These are phyloP conservation scores for Rhagonycha fulva DNA, from an alignment of 2,888 invertebrate species.

Conservation along the genomic window DNA sequence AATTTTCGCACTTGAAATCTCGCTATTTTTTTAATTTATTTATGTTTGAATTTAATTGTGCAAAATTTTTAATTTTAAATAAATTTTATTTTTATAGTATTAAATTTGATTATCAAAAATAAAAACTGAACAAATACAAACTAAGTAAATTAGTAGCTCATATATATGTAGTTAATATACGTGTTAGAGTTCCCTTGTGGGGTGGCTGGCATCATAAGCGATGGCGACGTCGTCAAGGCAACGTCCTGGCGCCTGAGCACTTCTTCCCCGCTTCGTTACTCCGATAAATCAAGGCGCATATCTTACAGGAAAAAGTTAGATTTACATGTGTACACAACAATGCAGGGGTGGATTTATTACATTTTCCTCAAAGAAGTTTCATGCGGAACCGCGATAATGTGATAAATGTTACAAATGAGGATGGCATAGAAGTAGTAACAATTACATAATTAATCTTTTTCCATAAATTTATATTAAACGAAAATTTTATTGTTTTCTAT, in stretches of 20 bases:
- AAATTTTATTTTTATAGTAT: neutral
- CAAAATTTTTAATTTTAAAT: neutral
- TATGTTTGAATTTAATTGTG: neutral
- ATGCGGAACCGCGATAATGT: neutral
- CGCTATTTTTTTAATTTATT: neutral
- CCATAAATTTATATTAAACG: neutral
- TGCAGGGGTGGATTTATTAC: conserved; percentile 27
- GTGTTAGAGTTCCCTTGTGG: conserved; percentile 39
- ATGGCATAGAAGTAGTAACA: neutral
- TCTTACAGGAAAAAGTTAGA: conserved; percentile 41
- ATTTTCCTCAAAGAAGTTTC: conserved; percentile 3
- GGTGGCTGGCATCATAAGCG: conserved; percentile 46
- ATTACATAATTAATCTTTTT: neutral
- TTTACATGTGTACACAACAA: conserved; percentile 41
- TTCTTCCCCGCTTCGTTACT: conserved; percentile 44
- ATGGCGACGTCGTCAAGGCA: conserved; percentile 54
- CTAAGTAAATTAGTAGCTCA: conserved; percentile 29
- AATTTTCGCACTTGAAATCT: neutral
- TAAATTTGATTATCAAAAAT: neutral
- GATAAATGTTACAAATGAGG: neutral
- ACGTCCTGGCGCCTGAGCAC: conserved; percentile 48
- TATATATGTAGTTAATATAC: conserved; percentile 32
- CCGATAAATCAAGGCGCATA: conserved; percentile 43
- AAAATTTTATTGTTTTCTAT: neutral
- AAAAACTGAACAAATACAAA: conserved; percentile 11